Conservation (phyloP, 1,140 invertebrate genomes). For the Caerostris extrusa region DNA sequence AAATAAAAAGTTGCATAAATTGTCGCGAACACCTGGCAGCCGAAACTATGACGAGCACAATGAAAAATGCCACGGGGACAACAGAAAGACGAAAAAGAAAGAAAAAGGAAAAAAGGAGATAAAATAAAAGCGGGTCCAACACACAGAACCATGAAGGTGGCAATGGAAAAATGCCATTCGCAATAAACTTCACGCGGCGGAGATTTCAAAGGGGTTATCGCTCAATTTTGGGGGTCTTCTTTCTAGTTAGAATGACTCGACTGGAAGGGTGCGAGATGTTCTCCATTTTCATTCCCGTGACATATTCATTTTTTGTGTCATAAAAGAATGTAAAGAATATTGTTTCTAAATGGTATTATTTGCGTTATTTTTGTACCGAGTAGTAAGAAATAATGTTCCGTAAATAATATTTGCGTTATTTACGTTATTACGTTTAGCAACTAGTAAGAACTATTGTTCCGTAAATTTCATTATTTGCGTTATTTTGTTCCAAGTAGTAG, state of each 20-base stretch:
- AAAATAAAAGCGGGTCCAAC: constrained; percentile 26
- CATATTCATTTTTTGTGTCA: too few relatives aligned
- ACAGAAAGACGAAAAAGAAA: too few relatives aligned
- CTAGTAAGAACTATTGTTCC: too few relatives aligned
- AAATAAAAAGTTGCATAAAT: not conserved
- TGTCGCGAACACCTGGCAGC: constrained; percentile 28
- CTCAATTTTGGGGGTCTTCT: not conserved
- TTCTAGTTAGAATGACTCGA: not conserved
- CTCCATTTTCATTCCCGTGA: too few relatives aligned
- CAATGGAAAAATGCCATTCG: constrained; percentile 34
- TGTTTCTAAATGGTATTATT: too few relatives aligned
- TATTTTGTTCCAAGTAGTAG: too few relatives aligned
- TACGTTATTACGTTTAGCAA: too few relatives aligned
- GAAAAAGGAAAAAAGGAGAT: not conserved
- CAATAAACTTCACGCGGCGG: not conserved
- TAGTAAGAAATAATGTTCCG: too few relatives aligned
- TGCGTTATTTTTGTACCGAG: too few relatives aligned
- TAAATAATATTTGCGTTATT: too few relatives aligned
- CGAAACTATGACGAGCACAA: not conserved
- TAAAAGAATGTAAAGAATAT: too few relatives aligned
- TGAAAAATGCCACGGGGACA: not conserved
- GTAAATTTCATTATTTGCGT: too few relatives aligned
- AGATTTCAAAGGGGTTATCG: not conserved
- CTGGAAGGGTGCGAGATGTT: not conserved
- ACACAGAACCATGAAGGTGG: not conserved